Conservation (phyloP, 1,140 invertebrate species). For the Lanistes nyassanus region DNA sequence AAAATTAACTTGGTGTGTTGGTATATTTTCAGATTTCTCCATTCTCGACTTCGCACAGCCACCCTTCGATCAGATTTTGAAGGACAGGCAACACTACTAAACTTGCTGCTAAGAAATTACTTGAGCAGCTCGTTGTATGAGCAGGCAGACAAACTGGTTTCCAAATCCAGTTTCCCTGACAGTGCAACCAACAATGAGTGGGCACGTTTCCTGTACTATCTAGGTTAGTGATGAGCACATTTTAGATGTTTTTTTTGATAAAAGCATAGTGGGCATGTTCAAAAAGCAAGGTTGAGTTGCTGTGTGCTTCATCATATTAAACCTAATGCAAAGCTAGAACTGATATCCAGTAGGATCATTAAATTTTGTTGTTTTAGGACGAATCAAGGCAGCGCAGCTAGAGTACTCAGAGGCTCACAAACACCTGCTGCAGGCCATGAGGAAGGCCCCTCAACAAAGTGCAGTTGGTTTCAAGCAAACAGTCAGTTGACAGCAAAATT, state of each 20-base stretch:
- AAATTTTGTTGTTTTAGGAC: slow-evolving; percentile 71
- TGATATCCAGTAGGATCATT: not conserved
- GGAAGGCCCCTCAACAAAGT: slow-evolving; percentile 96
- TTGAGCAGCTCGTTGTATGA: slow-evolving; percentile 96
- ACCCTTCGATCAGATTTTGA: slow-evolving; percentile 96
- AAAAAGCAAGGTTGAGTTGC: too few relatives aligned
- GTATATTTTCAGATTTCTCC: slow-evolving; percentile 88
- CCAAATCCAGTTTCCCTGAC: slow-evolving; percentile 96
- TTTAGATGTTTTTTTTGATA: too few relatives aligned
- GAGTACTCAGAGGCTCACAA: slow-evolving; percentile 98
- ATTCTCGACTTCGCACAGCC: slow-evolving; percentile 90
- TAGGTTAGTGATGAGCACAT: slow-evolving; percentile 65
- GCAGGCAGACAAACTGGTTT: slow-evolving; percentile 88
- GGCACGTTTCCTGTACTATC: slow-evolving; percentile 96
- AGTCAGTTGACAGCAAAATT: slow-evolving; percentile 71
- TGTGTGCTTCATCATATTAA: too few relatives aligned
- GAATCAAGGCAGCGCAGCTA: slow-evolving; percentile 96
- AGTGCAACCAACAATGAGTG: slow-evolving; percentile 97
- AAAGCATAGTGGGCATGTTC: too few relatives aligned
- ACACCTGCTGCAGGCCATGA: slow-evolving; percentile 88
- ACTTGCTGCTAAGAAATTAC: slow-evolving; percentile 95
- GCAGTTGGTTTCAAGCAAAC: slow-evolving; percentile 99
- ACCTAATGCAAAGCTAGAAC: too few relatives aligned
- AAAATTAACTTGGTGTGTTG: too few relatives aligned
- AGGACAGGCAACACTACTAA: slow-evolving; percentile 95